Evolutionary conservation across 2,888 invertebrate genomes (phyloP).

Genomic region (Magallana nippona): DNA sequence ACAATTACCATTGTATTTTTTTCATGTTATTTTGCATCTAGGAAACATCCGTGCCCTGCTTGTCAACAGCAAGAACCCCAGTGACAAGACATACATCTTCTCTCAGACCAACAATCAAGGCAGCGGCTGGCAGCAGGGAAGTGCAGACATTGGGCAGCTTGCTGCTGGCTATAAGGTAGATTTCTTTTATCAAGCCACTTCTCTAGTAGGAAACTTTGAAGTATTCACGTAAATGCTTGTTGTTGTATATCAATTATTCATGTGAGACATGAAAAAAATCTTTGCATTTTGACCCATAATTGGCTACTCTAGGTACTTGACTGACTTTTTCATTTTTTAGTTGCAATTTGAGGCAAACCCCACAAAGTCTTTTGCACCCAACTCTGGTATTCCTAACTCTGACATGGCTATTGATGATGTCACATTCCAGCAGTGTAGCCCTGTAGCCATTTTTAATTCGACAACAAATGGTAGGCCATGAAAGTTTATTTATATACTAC

Average conservation of each 20-base stretch:
- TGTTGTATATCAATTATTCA: too few species aligned
- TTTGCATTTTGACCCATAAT: too few species aligned
- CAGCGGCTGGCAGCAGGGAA: conserved; percentile 68
- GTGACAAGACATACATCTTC: conserved; percentile 62
- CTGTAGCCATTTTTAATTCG: conserved; percentile 54
- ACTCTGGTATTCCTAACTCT: conserved; percentile 54
- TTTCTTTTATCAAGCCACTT: not conserved
- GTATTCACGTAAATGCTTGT: conserved; percentile 51
- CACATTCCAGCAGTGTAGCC: conserved; percentile 69
- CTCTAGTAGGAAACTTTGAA: too few species aligned
- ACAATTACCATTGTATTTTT: not conserved
- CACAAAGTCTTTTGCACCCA: conserved; percentile 51
- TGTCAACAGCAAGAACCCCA: conserved; percentile 58
- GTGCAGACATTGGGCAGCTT: conserved; percentile 71
- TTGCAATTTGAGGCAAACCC: conserved; percentile 67
- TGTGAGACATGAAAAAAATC: too few species aligned
- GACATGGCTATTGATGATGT: conserved; percentile 75
- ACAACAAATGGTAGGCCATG: conserved; percentile 49
- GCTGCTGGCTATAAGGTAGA: conserved; percentile 70
- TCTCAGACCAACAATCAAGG: conserved; percentile 72
- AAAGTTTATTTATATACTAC: not conserved
- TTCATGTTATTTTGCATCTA: conserved; percentile 42
- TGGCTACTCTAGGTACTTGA: conserved; percentile 43
- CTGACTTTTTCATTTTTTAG: conserved; percentile 52
- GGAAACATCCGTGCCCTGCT: conserved; percentile 64